Percentiles rank a stretch among this genome's conserved stretches.
These are phyloP conservation scores for Acrossocheilus wenchowensis DNA, from an alignment of 2,797 vertebrate species.

Conservation along the genomic window DNA sequence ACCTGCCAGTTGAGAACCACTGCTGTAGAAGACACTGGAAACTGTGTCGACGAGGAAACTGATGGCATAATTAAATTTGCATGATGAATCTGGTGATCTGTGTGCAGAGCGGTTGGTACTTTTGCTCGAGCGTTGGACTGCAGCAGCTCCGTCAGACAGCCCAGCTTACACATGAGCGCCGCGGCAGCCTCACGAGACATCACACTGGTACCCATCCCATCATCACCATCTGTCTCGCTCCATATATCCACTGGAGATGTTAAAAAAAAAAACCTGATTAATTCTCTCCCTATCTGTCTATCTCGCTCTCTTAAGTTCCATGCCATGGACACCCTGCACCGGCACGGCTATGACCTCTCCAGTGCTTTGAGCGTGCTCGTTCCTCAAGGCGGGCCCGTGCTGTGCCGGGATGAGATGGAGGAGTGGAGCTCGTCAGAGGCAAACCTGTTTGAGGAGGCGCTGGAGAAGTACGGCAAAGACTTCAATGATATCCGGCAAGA, in stretches of 20 bases:
- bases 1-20: conserved; percentile 1
- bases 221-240: conserved; percentile 26
- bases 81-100: conserved; percentile 25
- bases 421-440: conserved; percentile 98
- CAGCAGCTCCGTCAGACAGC: conserved; percentile 96
- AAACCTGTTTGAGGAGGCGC: conserved; percentile 94
- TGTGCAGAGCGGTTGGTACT: conserved; percentile 89
- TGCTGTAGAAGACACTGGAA: conserved; percentile 2
- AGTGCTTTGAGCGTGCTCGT: conserved; percentile 93
- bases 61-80: conserved; percentile 4
- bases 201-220: conserved; percentile 83
- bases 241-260: background rate
- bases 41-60: background rate
- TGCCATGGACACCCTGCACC: conserved; percentile 95
- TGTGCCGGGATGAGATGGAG: conserved; percentile 97
- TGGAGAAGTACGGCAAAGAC: conserved; percentile 98
- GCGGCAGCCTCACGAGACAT: conserved; percentile 96
- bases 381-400: conserved; percentile 91
- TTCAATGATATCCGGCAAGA: conserved; percentile 99
- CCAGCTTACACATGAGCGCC: conserved; percentile 97
- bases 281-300: background rate
- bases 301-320: conserved; percentile 83
- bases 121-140: conserved; percentile 96
- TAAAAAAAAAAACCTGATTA: background rate
- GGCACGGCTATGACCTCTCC: conserved; percentile 91